Conservation (phyloP, 2,888 invertebrate species). For the Caenorhabditis sinica region DNA sequence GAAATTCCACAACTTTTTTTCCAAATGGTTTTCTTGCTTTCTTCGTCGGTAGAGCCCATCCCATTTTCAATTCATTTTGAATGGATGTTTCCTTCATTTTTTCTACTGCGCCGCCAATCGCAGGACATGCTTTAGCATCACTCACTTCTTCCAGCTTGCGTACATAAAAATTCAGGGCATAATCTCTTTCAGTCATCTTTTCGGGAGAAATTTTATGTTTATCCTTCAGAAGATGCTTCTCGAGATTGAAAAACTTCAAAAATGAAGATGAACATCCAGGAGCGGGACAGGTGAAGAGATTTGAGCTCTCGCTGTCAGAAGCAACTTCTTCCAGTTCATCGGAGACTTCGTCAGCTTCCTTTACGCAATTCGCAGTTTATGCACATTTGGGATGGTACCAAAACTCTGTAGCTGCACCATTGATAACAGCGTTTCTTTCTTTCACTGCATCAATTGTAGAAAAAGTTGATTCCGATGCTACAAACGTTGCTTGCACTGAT, state of each 20-base stretch:
- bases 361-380: not conserved
- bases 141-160: not conserved
- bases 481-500: not conserved
- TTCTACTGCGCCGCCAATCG: not conserved
- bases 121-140: not conserved
- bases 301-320: not conserved
- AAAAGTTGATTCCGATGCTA: too few species aligned
- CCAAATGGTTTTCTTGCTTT: constrained; percentile 4
- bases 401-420: not conserved
- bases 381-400: not conserved
- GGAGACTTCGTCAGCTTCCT: not conserved
- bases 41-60: not conserved
- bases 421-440: not conserved
- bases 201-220: constrained; percentile 1
- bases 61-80: not conserved
- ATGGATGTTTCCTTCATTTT: not conserved
- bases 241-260: not conserved
- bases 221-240: not conserved
- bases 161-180: not conserved
- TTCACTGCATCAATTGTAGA: too few species aligned
- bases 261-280: constrained; percentile 1
- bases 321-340: not conserved
- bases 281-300: not conserved
- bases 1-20: not conserved
- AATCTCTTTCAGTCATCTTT: not conserved